Base-by-base conservation (phyloP, 2,797 vertebrate genomes). In the Notolepis coatsorum region DNA sequence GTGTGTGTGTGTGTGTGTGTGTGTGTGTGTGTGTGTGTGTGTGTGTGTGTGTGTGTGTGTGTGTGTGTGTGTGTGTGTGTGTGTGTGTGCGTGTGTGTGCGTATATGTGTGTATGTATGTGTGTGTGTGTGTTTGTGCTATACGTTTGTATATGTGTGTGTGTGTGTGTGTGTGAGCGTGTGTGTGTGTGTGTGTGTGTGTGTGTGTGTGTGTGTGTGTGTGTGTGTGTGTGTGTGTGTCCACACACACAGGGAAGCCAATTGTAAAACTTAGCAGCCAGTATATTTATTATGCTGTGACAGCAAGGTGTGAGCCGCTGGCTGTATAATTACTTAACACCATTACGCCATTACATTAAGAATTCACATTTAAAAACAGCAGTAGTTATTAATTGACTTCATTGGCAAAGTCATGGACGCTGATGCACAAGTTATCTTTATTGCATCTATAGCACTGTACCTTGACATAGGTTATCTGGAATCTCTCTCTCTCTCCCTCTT, bases 261-360 rank as follows among this genome's bases (percentile, higher is more conserved):
- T 75, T 84, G 77, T 68, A 73, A 88, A 85, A 65, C 1, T 57
- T 39, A 49, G 42, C 76, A 65, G 37, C 37, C 23, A 39, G 41
- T 33, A 38, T 75, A 77, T 81, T 83, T 82, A 74, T 57, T 80
- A 79, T 76, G 79, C 79, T 79, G 76, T 80, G 73, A 41, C 70
- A 66, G 80, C 77, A 70, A 87, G 72, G 79, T 77, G 43, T 71
- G 77, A 68, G 70, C 43, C 55, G 66, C 42, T 61, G 64, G 65
- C 60, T 27, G 30, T 58, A 59, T 79, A 79, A 87, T 85, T 68
- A 77, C 77, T 68, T 62, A 15, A 56, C 48, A 66, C 71, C 71
- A 71, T 38, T 50, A 41, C 63, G 35, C 45, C 56, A 77, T 72
- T 71, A 52, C 61, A 74, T 71, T 75, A 71, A 68, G 39, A 76